These are phyloP conservation scores for Hirtodrosophila duncani DNA, from an alignment of 2,888 invertebrate species.

Conservation along the genomic window DNA sequence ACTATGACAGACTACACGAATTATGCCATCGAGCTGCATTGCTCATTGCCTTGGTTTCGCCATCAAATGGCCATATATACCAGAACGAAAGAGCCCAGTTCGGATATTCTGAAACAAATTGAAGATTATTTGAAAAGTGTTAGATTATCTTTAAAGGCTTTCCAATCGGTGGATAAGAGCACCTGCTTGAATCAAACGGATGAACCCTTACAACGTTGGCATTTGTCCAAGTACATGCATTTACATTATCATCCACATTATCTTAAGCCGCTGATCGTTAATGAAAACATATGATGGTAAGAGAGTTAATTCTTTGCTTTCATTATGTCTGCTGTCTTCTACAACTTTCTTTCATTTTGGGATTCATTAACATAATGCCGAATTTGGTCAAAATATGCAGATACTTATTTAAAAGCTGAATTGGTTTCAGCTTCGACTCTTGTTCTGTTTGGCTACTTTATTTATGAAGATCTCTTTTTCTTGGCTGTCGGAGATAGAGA, in stretches of 20 bases:
- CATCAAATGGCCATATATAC: slow-evolving; percentile 44
- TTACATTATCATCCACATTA: slow-evolving; percentile 46
- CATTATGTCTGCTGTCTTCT: neutral
- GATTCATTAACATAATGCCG: slow-evolving; percentile 50
- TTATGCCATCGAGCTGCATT: slow-evolving; percentile 46
- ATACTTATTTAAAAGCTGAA: no score
- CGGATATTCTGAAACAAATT: slow-evolving; percentile 10
- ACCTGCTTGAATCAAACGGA: slow-evolving; percentile 12
- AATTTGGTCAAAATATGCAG: slow-evolving; percentile 44
- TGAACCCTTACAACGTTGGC: slow-evolving; percentile 40
- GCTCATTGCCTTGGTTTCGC: slow-evolving; percentile 47
- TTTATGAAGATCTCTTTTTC: no score
- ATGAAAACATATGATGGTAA: slow-evolving; percentile 32
- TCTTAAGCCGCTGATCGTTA: slow-evolving; percentile 39
- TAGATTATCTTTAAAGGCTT: neutral
- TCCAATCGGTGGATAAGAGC: slow-evolving; percentile 12
- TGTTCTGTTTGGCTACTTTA: no score
- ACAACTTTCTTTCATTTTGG: slow-evolving; percentile 47
- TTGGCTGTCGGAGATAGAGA: no score
- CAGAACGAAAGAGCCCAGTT: slow-evolving; percentile 2
- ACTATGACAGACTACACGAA: slow-evolving; percentile 37
- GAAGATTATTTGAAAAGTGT: slow-evolving; percentile 30
- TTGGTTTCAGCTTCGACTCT: no score
- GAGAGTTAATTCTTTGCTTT: slow-evolving; percentile 3
- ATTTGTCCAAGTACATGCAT: slow-evolving; percentile 34